Percentiles rank a stretch among this genome's conserved stretches.
Conservation (phyloP, 2,113 vertebrate species). For the Canis aureus region DNA sequence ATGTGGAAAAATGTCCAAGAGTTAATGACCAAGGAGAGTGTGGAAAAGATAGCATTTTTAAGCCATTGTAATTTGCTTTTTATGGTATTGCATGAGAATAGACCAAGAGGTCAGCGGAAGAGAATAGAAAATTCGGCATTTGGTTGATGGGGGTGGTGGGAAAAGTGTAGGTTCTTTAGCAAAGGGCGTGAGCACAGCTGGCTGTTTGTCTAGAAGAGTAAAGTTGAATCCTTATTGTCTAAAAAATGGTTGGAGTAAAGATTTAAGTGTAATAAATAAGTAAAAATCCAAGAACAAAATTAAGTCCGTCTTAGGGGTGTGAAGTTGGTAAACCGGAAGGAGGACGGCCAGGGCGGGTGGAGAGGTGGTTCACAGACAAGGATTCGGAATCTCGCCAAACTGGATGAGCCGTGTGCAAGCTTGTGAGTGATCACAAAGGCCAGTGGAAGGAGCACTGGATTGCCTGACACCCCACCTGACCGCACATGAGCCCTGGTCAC, state of each 20-base stretch:
- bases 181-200: background rate
- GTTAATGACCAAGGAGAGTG: background rate
- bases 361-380: background rate
- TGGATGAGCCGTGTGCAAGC: accelerated
- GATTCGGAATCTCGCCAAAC: background rate
- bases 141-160: too few relatives aligned
- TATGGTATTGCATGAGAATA: background rate
- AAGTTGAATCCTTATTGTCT: background rate
- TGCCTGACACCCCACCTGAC: background rate
- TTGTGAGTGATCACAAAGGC: background rate
- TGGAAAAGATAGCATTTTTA: background rate
- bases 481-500: accelerated
- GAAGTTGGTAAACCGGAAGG: background rate
- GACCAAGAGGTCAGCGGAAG: background rate
- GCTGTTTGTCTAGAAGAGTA: background rate
- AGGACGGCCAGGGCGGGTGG: accelerated
- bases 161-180: background rate
- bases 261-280: background rate
- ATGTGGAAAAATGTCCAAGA: background rate
- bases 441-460: accelerated
- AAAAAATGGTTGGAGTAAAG: background rate
- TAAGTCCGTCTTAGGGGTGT: background rate
- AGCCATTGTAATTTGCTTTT: background rate
- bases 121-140: background rate
- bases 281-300: background rate